Evolutionary conservation across 1,140 invertebrate species (phyloP).

Genomic region (Asbolus verrucosus): DNA sequence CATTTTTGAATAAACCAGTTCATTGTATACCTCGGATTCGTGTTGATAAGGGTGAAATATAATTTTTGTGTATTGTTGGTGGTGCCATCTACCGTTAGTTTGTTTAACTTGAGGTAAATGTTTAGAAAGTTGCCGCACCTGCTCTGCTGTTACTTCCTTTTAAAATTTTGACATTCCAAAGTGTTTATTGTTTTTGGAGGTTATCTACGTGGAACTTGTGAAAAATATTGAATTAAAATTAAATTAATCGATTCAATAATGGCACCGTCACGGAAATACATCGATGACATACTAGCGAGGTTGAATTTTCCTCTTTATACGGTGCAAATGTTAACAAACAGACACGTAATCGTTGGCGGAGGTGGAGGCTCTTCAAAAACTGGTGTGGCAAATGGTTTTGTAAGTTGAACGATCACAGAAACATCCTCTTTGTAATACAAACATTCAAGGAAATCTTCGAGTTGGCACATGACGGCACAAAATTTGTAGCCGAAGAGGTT

Average conservation of each 20-base stretch:
- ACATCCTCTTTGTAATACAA: constrained; percentile 1
- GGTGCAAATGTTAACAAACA: constrained; percentile 88
- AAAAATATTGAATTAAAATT: constrained; percentile 43
- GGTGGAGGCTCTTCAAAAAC: constrained; percentile 96
- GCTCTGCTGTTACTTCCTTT: not conserved
- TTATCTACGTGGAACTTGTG: constrained; percentile 59
- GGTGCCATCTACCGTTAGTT: too few species aligned
- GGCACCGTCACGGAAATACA: constrained; percentile 64
- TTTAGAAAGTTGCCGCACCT: too few species aligned
- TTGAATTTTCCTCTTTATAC: constrained; percentile 95
- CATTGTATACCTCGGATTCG: too few species aligned
- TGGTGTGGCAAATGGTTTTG: constrained; percentile 95
- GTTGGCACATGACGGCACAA: constrained; percentile 82
- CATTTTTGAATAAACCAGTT: too few species aligned
- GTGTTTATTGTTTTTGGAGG: constrained; percentile 51
- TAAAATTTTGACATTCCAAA: constrained; percentile 13
- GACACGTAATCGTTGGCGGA: constrained; percentile 94
- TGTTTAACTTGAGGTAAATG: too few species aligned
- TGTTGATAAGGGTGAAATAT: too few species aligned
- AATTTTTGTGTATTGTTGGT: too few species aligned
- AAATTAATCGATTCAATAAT: constrained; percentile 50
- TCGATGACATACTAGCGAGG: constrained; percentile 79
- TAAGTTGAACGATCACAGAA: constrained; percentile 67
- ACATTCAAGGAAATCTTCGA: constrained; percentile 88
- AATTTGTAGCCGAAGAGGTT: constrained; percentile 87